Base-by-base conservation (phyloP, 2,113 vertebrate species). In the Rhodinocichla rosea region DNA sequence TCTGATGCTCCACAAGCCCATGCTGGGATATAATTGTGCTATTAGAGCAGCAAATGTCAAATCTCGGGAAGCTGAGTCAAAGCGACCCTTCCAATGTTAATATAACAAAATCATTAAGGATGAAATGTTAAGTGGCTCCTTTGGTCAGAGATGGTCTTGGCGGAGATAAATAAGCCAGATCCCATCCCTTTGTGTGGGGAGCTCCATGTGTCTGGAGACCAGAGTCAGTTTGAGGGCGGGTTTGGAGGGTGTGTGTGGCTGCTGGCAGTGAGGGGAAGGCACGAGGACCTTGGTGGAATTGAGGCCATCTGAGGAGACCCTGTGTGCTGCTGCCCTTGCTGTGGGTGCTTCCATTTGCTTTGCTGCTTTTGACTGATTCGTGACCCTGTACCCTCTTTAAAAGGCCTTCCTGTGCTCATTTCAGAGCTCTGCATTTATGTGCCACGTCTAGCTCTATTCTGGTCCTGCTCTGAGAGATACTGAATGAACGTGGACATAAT, bases 401-500 rank as follows among this genome's bases (percentile, higher is more conserved):
- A 93, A 93, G 52, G 20, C 44, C 53, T 83, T 79, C 33, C 52
- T 71, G 80, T 65, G 45, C 90, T 86, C 40, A 57, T 92, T 93
- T 89, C 11, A 8, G 90, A 89, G 65, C 73, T 83, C 79, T 81
- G 56, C 73, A 4, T 94, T 88, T 83, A 11, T 60, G 49, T 92
- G 71, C 71, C 7, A 4, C 0, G 2, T 75, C 92, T 87, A 44
- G 82, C 52, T 83, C 80, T 96, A 94, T 96, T 96, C 88, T 68
- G 73, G 80, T 89, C 76, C 37, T 94, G 60, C 83, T 95, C 68
- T 89, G 83, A 92, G 92, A 79, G 60, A 6, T 68, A 53, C 85
- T 94, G 92, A 96, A 92, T 83, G 86, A 89, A 50, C 2, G 19
- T 90, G 82, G 81, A 83, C 63, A 11, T 65, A 90, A 90, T 32